Conservation (phyloP, 2,888 invertebrate genomes). For the Drosophila monieri region DNA sequence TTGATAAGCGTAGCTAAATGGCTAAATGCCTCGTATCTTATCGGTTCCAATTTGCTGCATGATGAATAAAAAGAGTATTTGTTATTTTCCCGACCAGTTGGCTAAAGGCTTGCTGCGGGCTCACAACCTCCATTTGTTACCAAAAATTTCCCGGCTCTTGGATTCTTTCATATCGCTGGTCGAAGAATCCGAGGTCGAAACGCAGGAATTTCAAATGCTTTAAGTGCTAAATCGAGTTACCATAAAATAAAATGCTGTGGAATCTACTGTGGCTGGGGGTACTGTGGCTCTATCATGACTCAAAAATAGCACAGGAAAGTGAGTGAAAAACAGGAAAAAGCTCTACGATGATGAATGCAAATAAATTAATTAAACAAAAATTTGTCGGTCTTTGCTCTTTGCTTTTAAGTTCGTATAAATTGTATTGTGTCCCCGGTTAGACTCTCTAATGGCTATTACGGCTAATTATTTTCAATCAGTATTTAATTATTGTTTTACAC, state of each 20-base stretch:
- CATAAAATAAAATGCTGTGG: constrained; percentile 60
- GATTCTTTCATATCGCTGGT: not conserved
- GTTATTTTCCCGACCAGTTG: constrained; percentile 51
- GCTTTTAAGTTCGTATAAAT: constrained; percentile 1
- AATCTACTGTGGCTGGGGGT: constrained; percentile 58
- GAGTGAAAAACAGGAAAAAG: constrained; percentile 43
- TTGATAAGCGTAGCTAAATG: constrained; percentile 56
- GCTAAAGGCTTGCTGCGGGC: constrained; percentile 28
- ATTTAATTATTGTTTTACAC: constrained; percentile 34
- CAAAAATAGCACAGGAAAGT: constrained; percentile 47
- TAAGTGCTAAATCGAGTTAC: constrained; percentile 24
- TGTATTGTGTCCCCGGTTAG: constrained; percentile 3
- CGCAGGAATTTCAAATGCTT: constrained; percentile 33
- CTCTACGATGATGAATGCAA: constrained; percentile 3
- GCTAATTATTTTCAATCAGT: constrained; percentile 28
- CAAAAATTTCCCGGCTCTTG: not conserved
- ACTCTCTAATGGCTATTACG: not conserved
- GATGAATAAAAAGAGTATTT: constrained; percentile 50
- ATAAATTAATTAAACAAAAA: constrained; percentile 15
- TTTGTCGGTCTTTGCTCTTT: constrained; percentile 1
- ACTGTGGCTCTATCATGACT: constrained; percentile 55
- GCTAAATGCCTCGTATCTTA: constrained; percentile 62
- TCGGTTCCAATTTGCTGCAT: constrained; percentile 55
- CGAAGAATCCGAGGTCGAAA: constrained; percentile 29
- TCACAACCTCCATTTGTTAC: constrained; percentile 5